Conservation (phyloP, 2,888 invertebrate species). For the Athalia cordata region DNA sequence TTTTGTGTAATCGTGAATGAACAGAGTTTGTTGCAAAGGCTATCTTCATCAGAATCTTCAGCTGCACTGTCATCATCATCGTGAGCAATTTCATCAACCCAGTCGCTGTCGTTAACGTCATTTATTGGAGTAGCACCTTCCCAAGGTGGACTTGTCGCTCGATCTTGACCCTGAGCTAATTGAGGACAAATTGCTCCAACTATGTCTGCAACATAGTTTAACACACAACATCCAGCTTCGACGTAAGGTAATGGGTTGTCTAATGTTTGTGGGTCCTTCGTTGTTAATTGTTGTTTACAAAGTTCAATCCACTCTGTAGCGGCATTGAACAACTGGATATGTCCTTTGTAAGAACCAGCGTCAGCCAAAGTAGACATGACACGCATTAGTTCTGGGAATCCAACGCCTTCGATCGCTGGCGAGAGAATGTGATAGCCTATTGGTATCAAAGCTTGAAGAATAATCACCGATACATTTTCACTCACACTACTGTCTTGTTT, state of each 20-base stretch:
- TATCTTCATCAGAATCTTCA: conserved; percentile 95
- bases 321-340: conserved; percentile 87
- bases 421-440: conserved; percentile 82
- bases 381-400: conserved; percentile 86
- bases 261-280: conserved; percentile 74
- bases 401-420: conserved; percentile 80
- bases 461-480: conserved; percentile 79
- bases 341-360: conserved; percentile 88
- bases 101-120: conserved; percentile 81
- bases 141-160: conserved; percentile 84
- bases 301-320: conserved; percentile 87
- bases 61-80: conserved; percentile 95
- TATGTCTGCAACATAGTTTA: conserved; percentile 90
- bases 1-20: conserved; percentile 98
- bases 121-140: conserved; percentile 78
- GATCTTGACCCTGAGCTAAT: conserved; percentile 63
- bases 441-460: conserved; percentile 84
- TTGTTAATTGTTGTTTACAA: conserved; percentile 78
- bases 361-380: conserved; percentile 91
- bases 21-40: conserved; percentile 92
- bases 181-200: conserved; percentile 76
- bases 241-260: conserved; percentile 76
- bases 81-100: conserved; percentile 88
- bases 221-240: conserved; percentile 88
- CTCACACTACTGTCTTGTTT: conserved; percentile 79